Base-by-base conservation (phyloP, 2,113 vertebrate genomes). In the Brachionichthys hirsutus region DNA sequence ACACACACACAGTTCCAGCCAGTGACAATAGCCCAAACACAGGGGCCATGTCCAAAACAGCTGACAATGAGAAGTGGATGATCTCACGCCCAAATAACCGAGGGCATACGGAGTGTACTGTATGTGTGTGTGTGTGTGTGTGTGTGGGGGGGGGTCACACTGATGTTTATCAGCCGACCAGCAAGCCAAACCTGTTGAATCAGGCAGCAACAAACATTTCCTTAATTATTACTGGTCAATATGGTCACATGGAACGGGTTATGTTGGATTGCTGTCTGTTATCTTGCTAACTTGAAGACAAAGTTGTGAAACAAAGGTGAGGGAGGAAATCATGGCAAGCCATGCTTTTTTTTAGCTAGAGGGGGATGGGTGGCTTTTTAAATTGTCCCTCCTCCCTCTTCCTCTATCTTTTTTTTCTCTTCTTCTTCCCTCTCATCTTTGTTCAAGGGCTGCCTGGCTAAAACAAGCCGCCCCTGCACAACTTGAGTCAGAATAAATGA, bases 361-460 rank as follows among this genome's bases (percentile, higher is more conserved):
- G 74, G 49, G 87, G 86, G 85, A 80, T 75, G 86, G 88, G 87
- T 66, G 53, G 40, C 56, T 81, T 82, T 74, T 81, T 67, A 75
- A 56, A 75, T 75, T 63, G 70, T 88, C 80, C 86, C 81, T 85
- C 82, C 85, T 81, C 78, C 79, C 80, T 72, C 83, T 82, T 78
- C 70, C 81, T 86, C 82, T 86, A 76, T 89, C 73, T 82, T 72
- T 47, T 61, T 65, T 61, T 52, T 78, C n/a, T n/a, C n/a, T n/a
- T n/a, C n/a, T n/a, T 68, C 70, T 77, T 75, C 75, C 50, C 81
- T 78, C 79, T 84, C 83, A 85, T 85, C 83, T 88, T 83, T 85
- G 81, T 88, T 84, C 67, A 70, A 81, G 70, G 22, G 52, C 79
- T 78, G 85, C 74, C 65, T 54, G 61, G 47, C 72, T 68, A 62